Evolutionary conservation across 2,797 vertebrate genomes (phyloP).

Genomic region (Otolemur crassicaudatus): DNA sequence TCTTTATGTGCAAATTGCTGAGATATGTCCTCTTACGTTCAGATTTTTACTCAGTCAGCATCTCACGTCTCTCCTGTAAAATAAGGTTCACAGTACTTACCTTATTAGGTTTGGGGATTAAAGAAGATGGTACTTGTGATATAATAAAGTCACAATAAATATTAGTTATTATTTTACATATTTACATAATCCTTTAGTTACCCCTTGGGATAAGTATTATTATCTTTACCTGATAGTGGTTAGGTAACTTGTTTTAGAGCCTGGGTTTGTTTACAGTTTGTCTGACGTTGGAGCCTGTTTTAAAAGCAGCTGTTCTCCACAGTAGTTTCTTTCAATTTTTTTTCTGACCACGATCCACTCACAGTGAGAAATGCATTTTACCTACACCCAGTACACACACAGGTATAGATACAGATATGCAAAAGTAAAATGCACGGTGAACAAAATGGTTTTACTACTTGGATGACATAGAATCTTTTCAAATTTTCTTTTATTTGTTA

Average conservation of each 20-base stretch:
- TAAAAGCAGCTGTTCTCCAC: background rate
- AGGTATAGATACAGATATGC: background rate
- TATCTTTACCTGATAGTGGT: background rate
- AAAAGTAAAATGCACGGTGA: background rate
- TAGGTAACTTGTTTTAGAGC: background rate
- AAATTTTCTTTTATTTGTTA: background rate
- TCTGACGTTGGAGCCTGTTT: background rate
- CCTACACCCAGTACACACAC: background rate
- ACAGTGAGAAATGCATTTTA: background rate
- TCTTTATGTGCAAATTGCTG: background rate
- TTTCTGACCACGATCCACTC: background rate
- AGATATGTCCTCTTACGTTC: background rate
- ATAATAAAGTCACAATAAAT: background rate
- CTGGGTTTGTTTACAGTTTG: background rate
- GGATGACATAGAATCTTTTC: background rate
- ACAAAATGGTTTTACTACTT: background rate
- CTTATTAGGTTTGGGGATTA: background rate
- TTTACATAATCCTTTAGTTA: background rate
- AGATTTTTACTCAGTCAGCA: background rate
- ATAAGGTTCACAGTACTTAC: background rate
- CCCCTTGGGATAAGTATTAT: background rate
- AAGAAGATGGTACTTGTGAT: background rate
- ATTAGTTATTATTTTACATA: background rate
- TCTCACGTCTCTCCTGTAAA: background rate
- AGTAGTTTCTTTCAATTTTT: background rate